These are phyloP conservation scores for Proteles cristata DNA, from an alignment of 2,113 vertebrate genomes.

Conservation along the genomic window DNA sequence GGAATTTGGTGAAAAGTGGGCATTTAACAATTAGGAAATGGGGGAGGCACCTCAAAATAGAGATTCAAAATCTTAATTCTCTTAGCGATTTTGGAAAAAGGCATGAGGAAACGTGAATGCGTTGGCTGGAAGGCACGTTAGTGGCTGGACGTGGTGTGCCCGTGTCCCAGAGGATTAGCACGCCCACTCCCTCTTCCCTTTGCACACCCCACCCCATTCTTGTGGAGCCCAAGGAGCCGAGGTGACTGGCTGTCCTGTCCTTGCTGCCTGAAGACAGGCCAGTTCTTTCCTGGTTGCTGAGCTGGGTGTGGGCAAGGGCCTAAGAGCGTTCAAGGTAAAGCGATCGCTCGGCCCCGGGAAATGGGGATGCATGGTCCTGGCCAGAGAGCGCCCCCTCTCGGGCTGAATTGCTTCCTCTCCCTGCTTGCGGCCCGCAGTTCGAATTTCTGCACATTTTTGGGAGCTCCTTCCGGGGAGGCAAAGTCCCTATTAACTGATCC, in stretches of 20 bases:
- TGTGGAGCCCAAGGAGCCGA: background rate
- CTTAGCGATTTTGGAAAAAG: background rate
- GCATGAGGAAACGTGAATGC: background rate
- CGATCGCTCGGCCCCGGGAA: background rate
- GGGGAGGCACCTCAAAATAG: constrained; percentile 20
- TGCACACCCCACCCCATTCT: background rate
- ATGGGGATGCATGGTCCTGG: background rate
- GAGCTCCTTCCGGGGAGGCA: background rate
- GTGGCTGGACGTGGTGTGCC: background rate
- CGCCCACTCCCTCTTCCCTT: too few relatives aligned
- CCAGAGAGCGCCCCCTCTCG: constrained; percentile 54
- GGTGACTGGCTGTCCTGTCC: background rate
- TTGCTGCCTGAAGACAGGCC: background rate
- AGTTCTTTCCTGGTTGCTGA: background rate
- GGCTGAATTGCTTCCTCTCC: background rate
- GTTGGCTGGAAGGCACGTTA: background rate
- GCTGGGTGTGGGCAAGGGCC: background rate
- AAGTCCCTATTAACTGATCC: background rate
- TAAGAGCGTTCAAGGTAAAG: background rate
- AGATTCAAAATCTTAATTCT: constrained; percentile 5
- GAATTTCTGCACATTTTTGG: background rate
- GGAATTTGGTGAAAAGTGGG: constrained; percentile 66
- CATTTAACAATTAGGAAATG: constrained; percentile 66
- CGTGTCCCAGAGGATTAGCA: accelerated
- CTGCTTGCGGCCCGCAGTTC: background rate